Evolutionary conservation across 2,797 vertebrate species (phyloP).

Genomic region (Tokudaia tokunoshimensis): DNA sequence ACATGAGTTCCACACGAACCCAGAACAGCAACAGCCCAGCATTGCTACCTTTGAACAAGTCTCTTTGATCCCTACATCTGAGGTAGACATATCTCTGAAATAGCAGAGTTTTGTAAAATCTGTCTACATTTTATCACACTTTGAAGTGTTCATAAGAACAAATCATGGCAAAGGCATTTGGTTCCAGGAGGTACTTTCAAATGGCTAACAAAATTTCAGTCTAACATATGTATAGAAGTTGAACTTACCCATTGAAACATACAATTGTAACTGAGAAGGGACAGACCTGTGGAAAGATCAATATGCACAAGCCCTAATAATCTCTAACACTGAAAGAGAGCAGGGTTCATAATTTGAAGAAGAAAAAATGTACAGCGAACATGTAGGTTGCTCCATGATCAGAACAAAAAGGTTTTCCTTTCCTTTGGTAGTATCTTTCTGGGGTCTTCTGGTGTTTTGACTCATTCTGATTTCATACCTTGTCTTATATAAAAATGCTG

Average conservation of each 20-base stretch:
- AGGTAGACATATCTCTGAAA: conserved; percentile 64
- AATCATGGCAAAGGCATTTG: conserved; percentile 77
- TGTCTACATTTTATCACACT: conserved; percentile 62
- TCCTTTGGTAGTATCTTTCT: background rate
- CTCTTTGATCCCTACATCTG: conserved; percentile 61
- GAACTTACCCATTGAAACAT: conserved; percentile 19
- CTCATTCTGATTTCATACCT: background rate
- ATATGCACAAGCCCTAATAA: background rate
- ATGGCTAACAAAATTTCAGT: conserved; percentile 81
- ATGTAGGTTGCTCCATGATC: background rate
- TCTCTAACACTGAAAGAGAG: background rate
- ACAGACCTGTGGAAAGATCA: background rate
- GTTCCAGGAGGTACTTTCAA: conserved; percentile 74
- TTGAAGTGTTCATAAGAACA: conserved; percentile 67
- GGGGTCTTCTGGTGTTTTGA: background rate
- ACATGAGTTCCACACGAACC: conserved; percentile 30
- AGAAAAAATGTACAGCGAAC: background rate
- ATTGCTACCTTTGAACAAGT: conserved; percentile 64
- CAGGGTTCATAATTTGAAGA: background rate
- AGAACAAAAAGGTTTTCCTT: background rate
- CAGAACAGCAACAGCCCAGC: conserved; percentile 26
- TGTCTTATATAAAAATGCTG: background rate
- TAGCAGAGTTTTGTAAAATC: conserved; percentile 61
- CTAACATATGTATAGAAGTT: conserved; percentile 73
- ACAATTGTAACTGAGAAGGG: conserved; percentile 35